Conservation (phyloP, 2,797 vertebrate genomes). For the Myotis daubentonii region DNA sequence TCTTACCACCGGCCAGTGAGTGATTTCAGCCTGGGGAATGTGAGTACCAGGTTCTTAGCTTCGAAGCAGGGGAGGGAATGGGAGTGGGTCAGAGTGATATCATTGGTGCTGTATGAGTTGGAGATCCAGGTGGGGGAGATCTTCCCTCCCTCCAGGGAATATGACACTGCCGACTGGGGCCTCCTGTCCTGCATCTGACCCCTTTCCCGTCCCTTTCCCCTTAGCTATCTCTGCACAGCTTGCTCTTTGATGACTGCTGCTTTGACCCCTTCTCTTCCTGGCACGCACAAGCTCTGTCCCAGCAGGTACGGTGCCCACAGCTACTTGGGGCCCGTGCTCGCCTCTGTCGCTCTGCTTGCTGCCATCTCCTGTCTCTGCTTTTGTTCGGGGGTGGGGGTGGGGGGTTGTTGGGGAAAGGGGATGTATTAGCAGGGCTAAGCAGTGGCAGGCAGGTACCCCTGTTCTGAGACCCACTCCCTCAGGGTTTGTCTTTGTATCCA, state of each 20-base stretch:
- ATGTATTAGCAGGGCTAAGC: background rate
- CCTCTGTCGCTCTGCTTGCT: constrained; percentile 56
- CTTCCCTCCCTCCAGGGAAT: background rate
- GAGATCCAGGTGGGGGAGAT: background rate
- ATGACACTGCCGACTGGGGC: background rate
- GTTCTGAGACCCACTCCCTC: background rate
- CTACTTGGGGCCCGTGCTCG: constrained; percentile 36
- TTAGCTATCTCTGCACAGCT: constrained; percentile 85
- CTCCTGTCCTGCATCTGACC: constrained; percentile 40
- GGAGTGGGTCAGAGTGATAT: background rate
- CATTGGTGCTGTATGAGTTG: background rate
- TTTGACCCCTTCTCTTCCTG: constrained; percentile 85
- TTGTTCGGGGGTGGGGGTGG: background rate
- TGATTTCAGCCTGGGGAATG: constrained; percentile 89
- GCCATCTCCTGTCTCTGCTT: constrained; percentile 36
- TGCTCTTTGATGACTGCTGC: constrained; percentile 88
- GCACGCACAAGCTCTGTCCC: constrained; percentile 83
- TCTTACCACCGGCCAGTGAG: constrained; percentile 81
- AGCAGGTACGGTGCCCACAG: constrained; percentile 77
- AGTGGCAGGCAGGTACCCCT: background rate
- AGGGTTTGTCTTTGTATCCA: background rate
- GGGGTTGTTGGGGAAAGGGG: background rate
- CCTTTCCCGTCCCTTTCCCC: background rate
- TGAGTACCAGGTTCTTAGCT: constrained; percentile 82
- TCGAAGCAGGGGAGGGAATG: background rate